phyloP scores from a whole-genome alignment of 2,113 vertebrate species.

The Brienomyrus longianalis region DNA sequence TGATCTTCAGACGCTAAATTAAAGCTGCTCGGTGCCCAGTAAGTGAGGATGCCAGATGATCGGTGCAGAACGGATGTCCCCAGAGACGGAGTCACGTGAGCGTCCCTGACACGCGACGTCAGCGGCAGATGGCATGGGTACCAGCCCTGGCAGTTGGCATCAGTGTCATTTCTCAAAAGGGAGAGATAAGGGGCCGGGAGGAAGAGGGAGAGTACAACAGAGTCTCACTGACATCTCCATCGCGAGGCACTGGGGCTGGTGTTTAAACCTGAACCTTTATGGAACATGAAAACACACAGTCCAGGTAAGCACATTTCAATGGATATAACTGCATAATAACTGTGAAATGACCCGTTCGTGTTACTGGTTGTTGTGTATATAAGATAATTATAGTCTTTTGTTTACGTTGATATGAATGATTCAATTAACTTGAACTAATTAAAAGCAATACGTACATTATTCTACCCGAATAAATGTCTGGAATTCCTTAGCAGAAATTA shows the following conservation, averaged over 20 bases:
- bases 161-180: slow-evolving; percentile 96
- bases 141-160: slow-evolving; percentile 97
- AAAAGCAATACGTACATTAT: background rate
- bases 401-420: background rate
- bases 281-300: slow-evolving; percentile 79
- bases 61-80: slow-evolving; percentile 90
- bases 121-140: slow-evolving; percentile 99
- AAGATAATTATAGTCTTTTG: background rate
- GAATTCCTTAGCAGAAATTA: background rate
- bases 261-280: slow-evolving; percentile 72
- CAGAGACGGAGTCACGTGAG: slow-evolving; percentile 88
- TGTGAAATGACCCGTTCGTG: background rate
- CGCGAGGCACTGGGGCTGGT: slow-evolving; percentile 72
- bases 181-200: slow-evolving; percentile 58
- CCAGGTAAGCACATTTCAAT: slow-evolving; percentile 66
- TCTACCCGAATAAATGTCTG: background rate
- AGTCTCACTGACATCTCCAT: slow-evolving; percentile 70
- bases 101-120: slow-evolving; percentile 94
- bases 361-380: background rate
- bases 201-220: slow-evolving; percentile 67
- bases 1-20: slow-evolving; percentile 93
- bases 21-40: slow-evolving; percentile 96
- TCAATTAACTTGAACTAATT: background rate
- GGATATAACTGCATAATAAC: background rate
- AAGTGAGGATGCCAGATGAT: slow-evolving; percentile 98